Evolutionary conservation across 2,113 vertebrate genomes (phyloP).

Genomic region (Salminus brasiliensis): DNA sequence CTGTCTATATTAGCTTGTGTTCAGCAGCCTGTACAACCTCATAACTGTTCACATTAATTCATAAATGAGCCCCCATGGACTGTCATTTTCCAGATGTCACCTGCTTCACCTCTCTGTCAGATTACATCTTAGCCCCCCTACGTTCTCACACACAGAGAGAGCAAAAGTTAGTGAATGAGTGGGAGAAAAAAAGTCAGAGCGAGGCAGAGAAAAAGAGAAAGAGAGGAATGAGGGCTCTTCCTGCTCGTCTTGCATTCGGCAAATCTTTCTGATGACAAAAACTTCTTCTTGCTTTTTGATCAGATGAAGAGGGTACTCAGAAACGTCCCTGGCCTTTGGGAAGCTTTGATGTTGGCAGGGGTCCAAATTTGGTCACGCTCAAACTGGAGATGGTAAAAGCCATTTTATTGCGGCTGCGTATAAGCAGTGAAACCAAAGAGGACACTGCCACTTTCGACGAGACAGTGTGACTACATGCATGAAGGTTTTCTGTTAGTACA

Average conservation of each 20-base stretch:
- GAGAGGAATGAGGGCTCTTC: slow-evolving; percentile 15
- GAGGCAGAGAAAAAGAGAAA: slow-evolving; percentile 36
- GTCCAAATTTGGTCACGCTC: slow-evolving; percentile 61
- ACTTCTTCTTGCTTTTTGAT: slow-evolving; percentile 31
- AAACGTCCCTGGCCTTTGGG: slow-evolving; percentile 36
- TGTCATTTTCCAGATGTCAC: slow-evolving; percentile 51
- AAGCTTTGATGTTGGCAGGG: slow-evolving; percentile 69
- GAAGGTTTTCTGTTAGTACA: not conserved
- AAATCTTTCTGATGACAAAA: slow-evolving; percentile 20
- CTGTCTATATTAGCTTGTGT: not conserved
- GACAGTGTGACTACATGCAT: slow-evolving; percentile 27
- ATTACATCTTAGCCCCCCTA: slow-evolving; percentile 57
- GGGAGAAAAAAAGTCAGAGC: too few species aligned
- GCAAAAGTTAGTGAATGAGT: slow-evolving; percentile 46
- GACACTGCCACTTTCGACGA: slow-evolving; percentile 46
- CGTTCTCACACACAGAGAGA: not conserved
- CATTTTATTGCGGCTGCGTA: slow-evolving; percentile 69
- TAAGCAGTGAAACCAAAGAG: slow-evolving; percentile 55
- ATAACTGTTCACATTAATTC: not conserved
- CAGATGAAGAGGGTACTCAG: slow-evolving; percentile 34
- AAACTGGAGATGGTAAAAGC: slow-evolving; percentile 73
- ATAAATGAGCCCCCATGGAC: slow-evolving; percentile 14
- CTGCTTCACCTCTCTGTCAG: slow-evolving; percentile 52
- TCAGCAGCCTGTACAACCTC: not conserved
- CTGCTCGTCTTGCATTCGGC: not conserved